Conservation (phyloP, 2,113 vertebrate genomes). For the Donacobius atricapilla region DNA sequence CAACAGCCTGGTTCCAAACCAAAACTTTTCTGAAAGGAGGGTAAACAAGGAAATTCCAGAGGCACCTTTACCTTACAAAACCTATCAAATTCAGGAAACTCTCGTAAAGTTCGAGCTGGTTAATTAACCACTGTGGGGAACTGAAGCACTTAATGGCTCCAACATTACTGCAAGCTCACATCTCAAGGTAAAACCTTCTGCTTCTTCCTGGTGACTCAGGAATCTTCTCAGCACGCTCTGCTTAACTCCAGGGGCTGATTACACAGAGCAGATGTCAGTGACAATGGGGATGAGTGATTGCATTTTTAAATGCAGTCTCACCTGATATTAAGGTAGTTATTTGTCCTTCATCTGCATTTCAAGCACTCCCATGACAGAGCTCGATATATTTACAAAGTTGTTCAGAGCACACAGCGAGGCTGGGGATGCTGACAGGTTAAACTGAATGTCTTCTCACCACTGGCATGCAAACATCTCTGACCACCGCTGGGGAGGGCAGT, state of each 20-base stretch:
- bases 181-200: not conserved
- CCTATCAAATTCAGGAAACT: constrained; percentile 7
- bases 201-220: constrained; percentile 3
- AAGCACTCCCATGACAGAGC: not conserved
- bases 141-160: not conserved
- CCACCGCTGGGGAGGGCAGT: not conserved
- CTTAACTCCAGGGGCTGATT: not conserved
- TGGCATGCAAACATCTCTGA: not conserved
- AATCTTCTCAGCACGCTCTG: not conserved
- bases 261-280: constrained; percentile 18
- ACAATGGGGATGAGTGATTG: not conserved
- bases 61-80: not conserved
- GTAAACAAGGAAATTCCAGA: constrained; percentile 7
- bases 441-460: not conserved
- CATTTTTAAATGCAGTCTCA: constrained; percentile 2
- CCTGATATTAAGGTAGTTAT: not conserved
- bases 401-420: not conserved
- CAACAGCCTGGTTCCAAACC: not conserved
- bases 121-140: constrained; percentile 25
- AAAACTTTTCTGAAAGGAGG: not conserved
- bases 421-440: not conserved
- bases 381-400: not conserved
- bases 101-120: not conserved
- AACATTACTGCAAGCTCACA: not conserved
- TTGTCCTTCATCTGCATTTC: not conserved